Base-by-base conservation (phyloP, 2,797 vertebrate genomes). In the Thripadectes ignobilis region DNA sequence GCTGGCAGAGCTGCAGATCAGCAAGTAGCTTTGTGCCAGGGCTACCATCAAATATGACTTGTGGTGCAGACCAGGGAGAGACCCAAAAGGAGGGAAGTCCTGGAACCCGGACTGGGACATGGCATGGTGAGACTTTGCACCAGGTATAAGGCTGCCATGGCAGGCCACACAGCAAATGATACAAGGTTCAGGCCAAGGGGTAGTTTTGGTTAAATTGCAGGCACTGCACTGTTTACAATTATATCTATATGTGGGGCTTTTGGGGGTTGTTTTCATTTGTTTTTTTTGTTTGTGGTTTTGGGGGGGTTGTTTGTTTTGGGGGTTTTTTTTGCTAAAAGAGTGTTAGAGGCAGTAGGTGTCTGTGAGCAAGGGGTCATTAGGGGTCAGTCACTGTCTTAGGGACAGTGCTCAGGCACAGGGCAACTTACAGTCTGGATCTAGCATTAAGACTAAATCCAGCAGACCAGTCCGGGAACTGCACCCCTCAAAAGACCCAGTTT, bases 181-280 rank as follows among this genome's bases (percentile, higher is more conserved):
- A 43, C 6, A 14, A 73, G 8, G 13, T 67, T 85, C 30, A 69
- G n/a, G 7, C 13, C 26, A 10, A 10, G 12, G 6, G 1, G 2
- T 34, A 14, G 2, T 59, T 92, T 85, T 58, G 22, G 20, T 75
- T 71, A 52, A 84, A 36, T 27, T 43, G 18, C 0, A 4, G 32
- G 17, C 24, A 74, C 19, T 26, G n/a, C 0, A 3, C 65, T 21
- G 10, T 41, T 41, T 72, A 48, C 10, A 22, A 41, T 66, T 73
- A 7, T 57, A 66, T 24, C 16, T 38, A 5, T 29, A 41, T 0
- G 0, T 18, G 51, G 29, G 51, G 48, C 6, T 26, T 49, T 49
- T 49, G 14, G 26, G 48, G 17, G 4, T 29, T 30, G 52, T 32
- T 32, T 46, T 46, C 22, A 19, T 45, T 45, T 45, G 45, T 22